Evolutionary conservation across 64 coral and sea anemone species (phyloP).

Genomic region (Orbicella faveolata): DNA sequence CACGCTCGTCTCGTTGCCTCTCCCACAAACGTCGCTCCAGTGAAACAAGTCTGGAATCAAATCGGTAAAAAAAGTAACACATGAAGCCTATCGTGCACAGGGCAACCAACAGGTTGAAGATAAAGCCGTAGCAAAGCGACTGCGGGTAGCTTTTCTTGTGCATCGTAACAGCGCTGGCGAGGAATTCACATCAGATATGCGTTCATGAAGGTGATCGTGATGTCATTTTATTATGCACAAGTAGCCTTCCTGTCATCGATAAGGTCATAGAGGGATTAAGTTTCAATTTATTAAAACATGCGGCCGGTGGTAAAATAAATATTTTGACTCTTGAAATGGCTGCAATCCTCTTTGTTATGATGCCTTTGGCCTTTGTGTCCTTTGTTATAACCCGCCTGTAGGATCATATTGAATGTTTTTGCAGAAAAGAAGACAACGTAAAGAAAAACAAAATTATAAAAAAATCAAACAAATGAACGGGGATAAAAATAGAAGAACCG

Average conservation of each 20-base stretch:
- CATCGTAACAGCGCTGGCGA: background rate
- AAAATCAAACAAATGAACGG: no score
- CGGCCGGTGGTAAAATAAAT: background rate
- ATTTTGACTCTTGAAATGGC: background rate
- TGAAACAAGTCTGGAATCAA: constrained; percentile 6
- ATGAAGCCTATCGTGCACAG: constrained; percentile 25
- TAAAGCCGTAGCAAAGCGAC: background rate
- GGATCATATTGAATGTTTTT: no score
- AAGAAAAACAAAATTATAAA: no score
- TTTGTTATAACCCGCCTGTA: no score
- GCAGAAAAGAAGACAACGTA: no score
- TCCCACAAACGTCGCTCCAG: constrained; percentile 16
- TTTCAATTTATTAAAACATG: background rate
- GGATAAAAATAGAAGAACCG: no score
- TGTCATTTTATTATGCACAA: background rate
- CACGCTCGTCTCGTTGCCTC: background rate
- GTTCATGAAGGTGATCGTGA: background rate
- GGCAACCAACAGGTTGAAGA: constrained; percentile 35
- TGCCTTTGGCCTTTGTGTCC: no score
- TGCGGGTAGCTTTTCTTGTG: background rate
- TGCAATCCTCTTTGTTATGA: background rate
- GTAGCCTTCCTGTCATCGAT: background rate
- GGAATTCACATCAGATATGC: background rate
- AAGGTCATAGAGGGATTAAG: background rate
- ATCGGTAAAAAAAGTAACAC: constrained; percentile 28